These are phyloP conservation scores for Adrianichthys oophorus DNA, from an alignment of 2,797 vertebrate genomes.

Conservation along the genomic window DNA sequence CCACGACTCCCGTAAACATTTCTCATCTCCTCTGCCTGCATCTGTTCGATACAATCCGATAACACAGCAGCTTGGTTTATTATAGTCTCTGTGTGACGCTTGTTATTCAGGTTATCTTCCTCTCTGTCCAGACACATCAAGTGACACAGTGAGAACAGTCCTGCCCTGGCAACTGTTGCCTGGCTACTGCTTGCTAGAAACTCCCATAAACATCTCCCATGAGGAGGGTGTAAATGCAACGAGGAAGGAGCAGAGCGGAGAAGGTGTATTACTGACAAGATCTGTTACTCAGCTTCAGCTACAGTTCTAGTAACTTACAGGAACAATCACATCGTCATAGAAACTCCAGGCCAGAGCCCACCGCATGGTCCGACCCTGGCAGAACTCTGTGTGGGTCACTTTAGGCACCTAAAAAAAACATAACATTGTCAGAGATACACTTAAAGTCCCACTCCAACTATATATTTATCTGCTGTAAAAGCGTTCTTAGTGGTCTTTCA, in stretches of 20 bases:
- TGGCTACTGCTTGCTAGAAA: slow-evolving; percentile 70
- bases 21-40: slow-evolving; percentile 11
- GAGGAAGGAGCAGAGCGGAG: slow-evolving; percentile 15
- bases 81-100: slow-evolving; percentile 3
- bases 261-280: not conserved
- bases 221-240: slow-evolving; percentile 64
- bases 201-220: slow-evolving; percentile 54
- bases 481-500: too few species aligned
- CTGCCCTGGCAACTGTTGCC: slow-evolving; percentile 75
- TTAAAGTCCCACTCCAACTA: too few species aligned
- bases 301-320: slow-evolving; percentile 79
- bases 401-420: slow-evolving; percentile 84
- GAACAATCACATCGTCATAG: slow-evolving; percentile 92
- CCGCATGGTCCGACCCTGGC: slow-evolving; percentile 96
- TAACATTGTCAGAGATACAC: slow-evolving; percentile 2
- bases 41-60: slow-evolving; percentile 3
- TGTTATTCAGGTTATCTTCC: slow-evolving; percentile 16
- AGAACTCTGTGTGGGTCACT: slow-evolving; percentile 97
- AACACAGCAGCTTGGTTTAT: slow-evolving; percentile 2
- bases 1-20: slow-evolving; percentile 22
- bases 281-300: slow-evolving; percentile 45
- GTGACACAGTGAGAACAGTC: slow-evolving; percentile 18
- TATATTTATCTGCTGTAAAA: too few species aligned
- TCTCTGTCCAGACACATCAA: slow-evolving; percentile 36
- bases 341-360: slow-evolving; percentile 99